Percentiles rank a stretch among this genome's conserved stretches.
These are phyloP conservation scores for Spizaetus ornatus DNA, from an alignment of 2,113 vertebrate species.

Conservation along the genomic window DNA sequence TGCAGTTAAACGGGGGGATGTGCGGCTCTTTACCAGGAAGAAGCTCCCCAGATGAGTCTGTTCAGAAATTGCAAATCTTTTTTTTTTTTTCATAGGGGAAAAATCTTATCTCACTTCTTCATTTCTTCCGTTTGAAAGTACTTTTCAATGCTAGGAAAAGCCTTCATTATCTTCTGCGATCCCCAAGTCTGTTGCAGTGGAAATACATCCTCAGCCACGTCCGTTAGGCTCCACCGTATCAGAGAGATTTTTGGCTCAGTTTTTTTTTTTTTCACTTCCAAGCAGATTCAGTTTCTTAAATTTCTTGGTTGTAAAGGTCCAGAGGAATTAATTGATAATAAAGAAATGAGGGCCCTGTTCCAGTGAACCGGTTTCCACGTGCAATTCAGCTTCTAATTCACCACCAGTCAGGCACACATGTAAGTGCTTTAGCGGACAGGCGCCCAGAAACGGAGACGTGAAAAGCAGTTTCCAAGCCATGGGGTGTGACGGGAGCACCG, in stretches of 20 bases:
- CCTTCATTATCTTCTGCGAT: conserved; percentile 14
- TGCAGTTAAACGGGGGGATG: background rate
- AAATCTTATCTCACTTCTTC: conserved; percentile 29
- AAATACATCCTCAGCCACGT: conserved; percentile 47
- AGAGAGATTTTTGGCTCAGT: conserved; percentile 28
- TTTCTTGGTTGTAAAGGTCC: background rate
- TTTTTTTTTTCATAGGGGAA: background rate
- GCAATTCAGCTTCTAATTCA: background rate
- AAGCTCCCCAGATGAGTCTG: conserved; percentile 32
- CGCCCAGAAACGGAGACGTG: background rate
- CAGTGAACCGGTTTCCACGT: background rate
- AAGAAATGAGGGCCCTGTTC: background rate
- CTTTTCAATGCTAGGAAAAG: conserved; percentile 25
- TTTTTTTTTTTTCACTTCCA: background rate
- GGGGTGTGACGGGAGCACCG: background rate
- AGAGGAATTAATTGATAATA: conserved; percentile 29
- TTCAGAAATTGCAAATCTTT: background rate
- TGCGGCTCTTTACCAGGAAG: background rate
- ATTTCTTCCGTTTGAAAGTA: conserved; percentile 32
- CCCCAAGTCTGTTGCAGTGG: conserved; percentile 37
- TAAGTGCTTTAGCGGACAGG: background rate
- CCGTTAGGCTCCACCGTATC: background rate
- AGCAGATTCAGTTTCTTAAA: conserved; percentile 51
- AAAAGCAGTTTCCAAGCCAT: conserved; percentile 57
- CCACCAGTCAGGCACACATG: background rate